A percentile compares a stretch with the other conserved stretches of the same genome.
Evolutionary conservation across 2,797 vertebrate genomes (phyloP).

Genomic region (Agapornis canus): DNA sequence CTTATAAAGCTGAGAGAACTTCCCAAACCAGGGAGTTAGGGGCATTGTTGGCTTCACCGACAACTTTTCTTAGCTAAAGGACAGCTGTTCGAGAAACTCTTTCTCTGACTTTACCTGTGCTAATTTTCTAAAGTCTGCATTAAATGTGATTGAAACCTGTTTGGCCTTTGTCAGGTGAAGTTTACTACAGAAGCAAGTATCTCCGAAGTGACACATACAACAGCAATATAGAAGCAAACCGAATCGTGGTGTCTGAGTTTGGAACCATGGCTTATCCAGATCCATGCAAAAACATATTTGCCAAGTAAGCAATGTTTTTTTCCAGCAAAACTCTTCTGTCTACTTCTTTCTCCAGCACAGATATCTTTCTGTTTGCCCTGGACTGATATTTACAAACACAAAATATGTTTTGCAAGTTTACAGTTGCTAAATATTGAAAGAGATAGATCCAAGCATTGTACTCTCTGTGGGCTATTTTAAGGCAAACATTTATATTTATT

Average conservation of each 20-base stretch:
- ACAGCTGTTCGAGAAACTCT: background rate
- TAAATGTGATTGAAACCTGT: background rate
- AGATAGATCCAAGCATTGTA: background rate
- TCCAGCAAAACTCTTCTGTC: background rate
- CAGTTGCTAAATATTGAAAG: background rate
- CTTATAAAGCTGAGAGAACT: background rate
- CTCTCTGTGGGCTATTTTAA: background rate
- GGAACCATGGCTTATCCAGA: slow-evolving; percentile 95
- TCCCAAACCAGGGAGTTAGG: background rate
- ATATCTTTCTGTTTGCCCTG: background rate
- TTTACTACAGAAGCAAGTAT: slow-evolving; percentile 91
- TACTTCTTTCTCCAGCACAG: background rate
- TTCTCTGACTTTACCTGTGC: background rate
- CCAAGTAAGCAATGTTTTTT: slow-evolving; percentile 83
- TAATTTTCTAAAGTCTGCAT: background rate
- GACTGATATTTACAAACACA: background rate
- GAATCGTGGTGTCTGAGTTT: slow-evolving; percentile 93
- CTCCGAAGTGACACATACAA: slow-evolving; percentile 89
- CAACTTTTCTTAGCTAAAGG: background rate
- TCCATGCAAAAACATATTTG: slow-evolving; percentile 94
- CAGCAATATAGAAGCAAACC: slow-evolving; percentile 84
- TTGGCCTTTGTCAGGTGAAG: slow-evolving; percentile 82
- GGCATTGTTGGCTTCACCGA: background rate
- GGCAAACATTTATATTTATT: background rate
- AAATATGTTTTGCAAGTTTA: background rate